These are phyloP conservation scores for Pseudomyrmex sp. DNA, from an alignment of 1,140 invertebrate species.

Conservation along the genomic window DNA sequence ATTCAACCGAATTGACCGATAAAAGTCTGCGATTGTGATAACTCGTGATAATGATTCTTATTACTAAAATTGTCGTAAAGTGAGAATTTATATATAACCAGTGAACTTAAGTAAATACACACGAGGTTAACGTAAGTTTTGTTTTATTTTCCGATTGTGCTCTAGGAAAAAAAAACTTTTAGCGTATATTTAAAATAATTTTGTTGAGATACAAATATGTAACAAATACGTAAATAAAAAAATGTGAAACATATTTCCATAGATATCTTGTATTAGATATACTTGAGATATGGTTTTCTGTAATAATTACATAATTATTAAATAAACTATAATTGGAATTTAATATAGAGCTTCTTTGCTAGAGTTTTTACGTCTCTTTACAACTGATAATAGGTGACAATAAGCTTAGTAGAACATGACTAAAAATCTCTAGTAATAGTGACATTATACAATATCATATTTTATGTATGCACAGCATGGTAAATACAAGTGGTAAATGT, in stretches of 20 bases:
- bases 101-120: slow-evolving; percentile 10
- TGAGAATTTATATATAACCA: not conserved
- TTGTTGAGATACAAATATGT: no score
- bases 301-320: no score
- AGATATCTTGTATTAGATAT: no score
- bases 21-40: slow-evolving; percentile 3
- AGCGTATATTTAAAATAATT: no score
- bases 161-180: no score
- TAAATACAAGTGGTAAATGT: not conserved
- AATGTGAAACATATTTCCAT: no score
- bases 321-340: no score
- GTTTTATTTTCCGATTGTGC: not conserved
- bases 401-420: not conserved
- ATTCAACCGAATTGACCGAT: not conserved
- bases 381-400: not conserved
- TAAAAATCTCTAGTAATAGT: not conserved
- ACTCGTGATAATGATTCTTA: slow-evolving; percentile 16
- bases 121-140: slow-evolving; percentile 34
- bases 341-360: no score
- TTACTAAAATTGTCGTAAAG: not conserved
- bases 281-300: no score
- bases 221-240: no score
- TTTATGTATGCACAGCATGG: not conserved
- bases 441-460: not conserved
- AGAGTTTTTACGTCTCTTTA: no score